Percentiles rank a stretch among this genome's conserved stretches.
phyloP scores from a whole-genome alignment of 2,113 vertebrate genomes.

The Scophthalmus maximus region DNA sequence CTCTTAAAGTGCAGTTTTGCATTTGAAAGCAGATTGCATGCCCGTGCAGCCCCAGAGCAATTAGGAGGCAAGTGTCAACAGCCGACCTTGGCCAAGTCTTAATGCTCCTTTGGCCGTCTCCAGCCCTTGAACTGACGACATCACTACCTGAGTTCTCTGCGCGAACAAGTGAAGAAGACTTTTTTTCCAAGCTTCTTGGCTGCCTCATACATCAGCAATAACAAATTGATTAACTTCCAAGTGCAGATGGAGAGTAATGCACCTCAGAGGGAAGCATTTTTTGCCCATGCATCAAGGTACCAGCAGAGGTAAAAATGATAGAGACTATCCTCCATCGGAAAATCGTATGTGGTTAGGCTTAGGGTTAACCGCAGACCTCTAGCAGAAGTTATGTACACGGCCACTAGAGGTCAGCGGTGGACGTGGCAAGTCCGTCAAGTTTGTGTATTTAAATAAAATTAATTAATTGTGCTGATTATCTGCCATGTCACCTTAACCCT shows the following conservation, averaged over 20 bases:
- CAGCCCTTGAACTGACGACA: slow-evolving; percentile 58
- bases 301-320: slow-evolving; percentile 15
- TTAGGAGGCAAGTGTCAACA: slow-evolving; percentile 73
- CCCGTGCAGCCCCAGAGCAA: slow-evolving; percentile 59
- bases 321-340: too few species aligned
- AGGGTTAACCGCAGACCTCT: too few species aligned
- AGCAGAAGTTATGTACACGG: too few species aligned
- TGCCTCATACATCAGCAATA: slow-evolving; percentile 15
- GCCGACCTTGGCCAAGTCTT: slow-evolving; percentile 71
- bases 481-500: too few species aligned
- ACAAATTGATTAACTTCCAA: slow-evolving; percentile 54
- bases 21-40: slow-evolving; percentile 72
- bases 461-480: too few species aligned
- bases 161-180: slow-evolving; percentile 2
- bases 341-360: too few species aligned
- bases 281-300: background rate
- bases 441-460: too few species aligned
- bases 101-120: slow-evolving; percentile 63
- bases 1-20: slow-evolving; percentile 75
- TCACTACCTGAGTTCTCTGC: slow-evolving; percentile 44
- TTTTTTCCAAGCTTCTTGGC: slow-evolving; percentile 22
- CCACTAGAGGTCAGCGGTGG: too few species aligned
- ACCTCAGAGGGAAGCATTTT: slow-evolving; percentile 17
- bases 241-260: slow-evolving; percentile 15
- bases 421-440: too few species aligned